Percentiles rank a stretch among this genome's conserved stretches.
phyloP scores from a whole-genome alignment of 2,888 invertebrate genomes.

The Ennomos quercinarius region DNA sequence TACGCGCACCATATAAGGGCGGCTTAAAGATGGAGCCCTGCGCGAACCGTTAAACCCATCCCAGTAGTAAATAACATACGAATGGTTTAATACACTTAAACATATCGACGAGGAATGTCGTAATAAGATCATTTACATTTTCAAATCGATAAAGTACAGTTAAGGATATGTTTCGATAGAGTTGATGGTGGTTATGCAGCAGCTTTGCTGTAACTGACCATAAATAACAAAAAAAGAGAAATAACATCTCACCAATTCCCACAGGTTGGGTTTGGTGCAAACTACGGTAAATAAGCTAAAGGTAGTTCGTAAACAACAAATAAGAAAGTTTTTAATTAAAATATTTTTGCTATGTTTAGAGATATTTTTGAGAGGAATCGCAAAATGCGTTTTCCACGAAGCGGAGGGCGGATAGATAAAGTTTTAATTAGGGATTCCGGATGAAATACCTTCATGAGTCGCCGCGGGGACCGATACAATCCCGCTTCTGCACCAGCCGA shows the following conservation, averaged over 20 bases:
- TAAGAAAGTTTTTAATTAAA: constrained; percentile 39
- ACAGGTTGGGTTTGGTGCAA: constrained; percentile 5
- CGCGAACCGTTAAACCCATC: constrained; percentile 44
- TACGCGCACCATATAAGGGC: constrained; percentile 43
- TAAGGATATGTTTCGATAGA: constrained; percentile 12
- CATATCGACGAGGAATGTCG: constrained; percentile 26
- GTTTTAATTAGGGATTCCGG: constrained; percentile 84
- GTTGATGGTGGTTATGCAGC: constrained; percentile 10
- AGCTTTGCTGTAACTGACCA: constrained; percentile 7
- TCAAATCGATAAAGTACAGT: constrained; percentile 39
- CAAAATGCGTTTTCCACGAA: constrained; percentile 51
- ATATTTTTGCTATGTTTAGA: constrained; percentile 22
- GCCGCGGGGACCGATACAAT: constrained; percentile 72
- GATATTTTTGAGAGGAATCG: constrained; percentile 31
- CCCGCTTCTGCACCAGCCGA: constrained; percentile 72
- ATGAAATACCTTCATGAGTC: constrained; percentile 74
- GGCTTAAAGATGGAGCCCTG: constrained; percentile 30
- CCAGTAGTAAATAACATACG: constrained; percentile 38
- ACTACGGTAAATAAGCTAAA: constrained; percentile 2
- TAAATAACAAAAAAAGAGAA: constrained; percentile 11
- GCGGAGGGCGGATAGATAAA: constrained; percentile 71
- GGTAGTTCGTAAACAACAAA: constrained; percentile 11
- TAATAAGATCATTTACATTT: constrained; percentile 51
- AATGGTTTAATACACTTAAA: constrained; percentile 44
- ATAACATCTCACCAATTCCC: not conserved